A percentile compares a stretch with the other conserved stretches of the same genome.
Evolutionary conservation across 2,797 vertebrate species (phyloP).

Genomic region (Phoxinus dragarum): DNA sequence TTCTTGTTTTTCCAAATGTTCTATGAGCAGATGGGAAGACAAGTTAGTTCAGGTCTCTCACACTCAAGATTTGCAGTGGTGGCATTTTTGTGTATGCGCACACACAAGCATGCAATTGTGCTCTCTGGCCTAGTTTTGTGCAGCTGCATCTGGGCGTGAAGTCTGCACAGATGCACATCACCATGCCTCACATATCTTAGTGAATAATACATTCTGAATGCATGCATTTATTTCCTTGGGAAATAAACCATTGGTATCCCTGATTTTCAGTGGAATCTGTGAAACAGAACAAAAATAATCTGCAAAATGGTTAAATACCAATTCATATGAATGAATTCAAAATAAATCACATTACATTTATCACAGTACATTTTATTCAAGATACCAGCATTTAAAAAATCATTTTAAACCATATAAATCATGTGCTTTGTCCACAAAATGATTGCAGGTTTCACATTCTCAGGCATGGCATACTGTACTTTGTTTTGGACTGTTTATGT

Average conservation of each 20-base stretch:
- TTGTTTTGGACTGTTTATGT: neutral
- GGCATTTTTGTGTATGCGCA: slow-evolving; percentile 21
- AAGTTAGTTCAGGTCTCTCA: slow-evolving; percentile 44
- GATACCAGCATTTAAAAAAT: neutral
- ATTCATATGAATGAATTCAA: neutral
- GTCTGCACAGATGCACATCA: slow-evolving; percentile 53
- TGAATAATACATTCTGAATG: neutral
- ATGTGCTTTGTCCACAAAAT: neutral
- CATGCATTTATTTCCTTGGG: neutral
- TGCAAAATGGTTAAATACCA: neutral
- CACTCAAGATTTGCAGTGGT: slow-evolving; percentile 6
- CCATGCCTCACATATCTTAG: slow-evolving; percentile 29
- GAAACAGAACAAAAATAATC: neutral
- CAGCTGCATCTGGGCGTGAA: slow-evolving; percentile 57
- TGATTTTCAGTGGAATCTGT: slow-evolving; percentile 9
- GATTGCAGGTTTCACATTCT: neutral
- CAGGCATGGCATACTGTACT: neutral
- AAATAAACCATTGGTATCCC: neutral
- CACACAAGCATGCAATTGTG: slow-evolving; percentile 50
- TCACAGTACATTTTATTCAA: neutral
- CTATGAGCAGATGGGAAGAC: slow-evolving; percentile 24
- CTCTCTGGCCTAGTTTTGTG: slow-evolving; percentile 53
- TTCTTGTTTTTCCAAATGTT: neutral
- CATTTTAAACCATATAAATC: neutral
- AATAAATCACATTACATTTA: neutral